Percentiles rank a stretch among this genome's conserved stretches.
Conservation (phyloP, 2,797 vertebrate genomes). For the Myripristis jacobus region DNA sequence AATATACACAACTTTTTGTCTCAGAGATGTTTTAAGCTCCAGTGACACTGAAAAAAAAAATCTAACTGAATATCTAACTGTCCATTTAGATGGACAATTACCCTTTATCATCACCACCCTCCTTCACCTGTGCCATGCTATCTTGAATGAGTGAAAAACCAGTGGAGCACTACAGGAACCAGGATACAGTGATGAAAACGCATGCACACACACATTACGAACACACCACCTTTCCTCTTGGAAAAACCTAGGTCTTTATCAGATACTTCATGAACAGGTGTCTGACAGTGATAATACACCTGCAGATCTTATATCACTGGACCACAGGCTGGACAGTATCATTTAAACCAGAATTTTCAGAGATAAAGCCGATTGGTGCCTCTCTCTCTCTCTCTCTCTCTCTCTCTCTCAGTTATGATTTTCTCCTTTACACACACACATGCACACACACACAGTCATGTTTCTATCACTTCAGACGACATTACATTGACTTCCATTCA, state of each 20-base stretch:
- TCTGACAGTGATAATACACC: slow-evolving; percentile 64
- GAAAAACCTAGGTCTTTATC: slow-evolving; percentile 45
- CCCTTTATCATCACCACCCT: not conserved
- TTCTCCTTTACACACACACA: too few relatives aligned
- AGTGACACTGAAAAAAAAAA: not conserved
- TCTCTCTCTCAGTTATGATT: too few relatives aligned
- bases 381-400: slow-evolving; percentile 17
- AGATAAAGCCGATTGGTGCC: slow-evolving; percentile 18
- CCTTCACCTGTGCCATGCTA: not conserved
- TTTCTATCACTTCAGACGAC: too few relatives aligned
- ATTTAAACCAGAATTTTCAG: slow-evolving; percentile 34
- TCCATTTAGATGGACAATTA: not conserved
- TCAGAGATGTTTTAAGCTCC: too few relatives aligned
- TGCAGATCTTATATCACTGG: slow-evolving; percentile 65
- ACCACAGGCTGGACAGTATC: slow-evolving; percentile 40
- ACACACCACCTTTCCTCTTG: not conserved
- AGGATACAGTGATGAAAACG: not conserved
- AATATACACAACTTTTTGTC: too few relatives aligned
- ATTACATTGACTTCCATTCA: too few relatives aligned
- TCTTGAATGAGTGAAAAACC: slow-evolving; percentile 28
- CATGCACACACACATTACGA: not conserved
- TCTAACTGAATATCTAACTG: too few relatives aligned
- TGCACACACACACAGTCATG: too few relatives aligned
- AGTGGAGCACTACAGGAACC: not conserved
- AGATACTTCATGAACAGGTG: slow-evolving; percentile 60